A percentile compares a stretch with the other conserved stretches of the same genome.
phyloP scores from a whole-genome alignment of 2,113 vertebrate genomes.

The Percina caprodes region DNA sequence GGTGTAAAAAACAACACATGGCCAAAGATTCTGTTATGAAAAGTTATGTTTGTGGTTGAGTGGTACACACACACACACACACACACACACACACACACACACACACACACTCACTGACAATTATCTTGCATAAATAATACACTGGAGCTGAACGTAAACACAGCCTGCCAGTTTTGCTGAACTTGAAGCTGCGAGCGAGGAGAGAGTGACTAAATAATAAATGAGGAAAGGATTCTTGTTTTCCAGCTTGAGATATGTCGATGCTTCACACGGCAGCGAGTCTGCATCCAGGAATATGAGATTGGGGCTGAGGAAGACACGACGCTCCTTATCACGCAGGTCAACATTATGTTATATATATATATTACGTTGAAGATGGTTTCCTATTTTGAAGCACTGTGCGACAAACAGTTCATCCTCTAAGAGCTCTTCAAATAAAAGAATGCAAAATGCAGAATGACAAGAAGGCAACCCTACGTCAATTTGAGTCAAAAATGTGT shows the following conservation, averaged over 20 bases:
- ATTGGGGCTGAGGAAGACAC: no score
- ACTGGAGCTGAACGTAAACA: slow-evolving; percentile 49
- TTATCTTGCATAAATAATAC: slow-evolving; percentile 59
- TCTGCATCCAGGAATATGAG: slow-evolving; percentile 9
- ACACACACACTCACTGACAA: neutral
- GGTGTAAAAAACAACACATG: neutral
- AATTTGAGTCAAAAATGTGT: slow-evolving; percentile 6
- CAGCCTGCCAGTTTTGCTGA: slow-evolving; percentile 43
- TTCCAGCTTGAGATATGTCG: slow-evolving; percentile 12
- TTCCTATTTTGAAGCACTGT: neutral
- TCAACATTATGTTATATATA: neutral
- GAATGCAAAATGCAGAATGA: neutral
- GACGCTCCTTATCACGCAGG: neutral
- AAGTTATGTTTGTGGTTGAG: no score
- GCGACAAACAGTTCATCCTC: neutral
- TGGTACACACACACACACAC: neutral
- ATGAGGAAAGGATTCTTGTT: slow-evolving; percentile 39
- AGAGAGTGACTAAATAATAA: slow-evolving; percentile 50
- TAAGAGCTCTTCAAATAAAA: neutral
- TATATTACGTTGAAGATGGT: neutral
- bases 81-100: slow-evolving; percentile 1
- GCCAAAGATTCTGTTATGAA: no score
- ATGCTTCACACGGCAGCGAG: slow-evolving; percentile 14
- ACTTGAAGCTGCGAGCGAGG: slow-evolving; percentile 32
- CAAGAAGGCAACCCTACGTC: neutral